phyloP scores from a whole-genome alignment of 2,888 invertebrate species.

The Sarcophaga subvicina region DNA sequence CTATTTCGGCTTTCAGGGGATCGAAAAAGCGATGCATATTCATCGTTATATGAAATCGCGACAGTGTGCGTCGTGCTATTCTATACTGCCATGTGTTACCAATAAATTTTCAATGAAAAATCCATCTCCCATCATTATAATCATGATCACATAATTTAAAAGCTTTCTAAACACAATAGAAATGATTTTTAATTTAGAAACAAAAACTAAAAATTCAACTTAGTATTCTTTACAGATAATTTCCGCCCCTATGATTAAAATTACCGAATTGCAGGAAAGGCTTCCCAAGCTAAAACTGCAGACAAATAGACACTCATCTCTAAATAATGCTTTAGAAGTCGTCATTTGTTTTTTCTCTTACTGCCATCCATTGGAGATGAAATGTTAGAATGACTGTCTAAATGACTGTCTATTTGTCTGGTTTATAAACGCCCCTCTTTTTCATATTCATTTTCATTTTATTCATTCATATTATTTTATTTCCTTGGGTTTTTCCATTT shows the following conservation, averaged over 20 bases:
- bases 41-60: no score
- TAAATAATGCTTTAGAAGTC: constrained; percentile 49
- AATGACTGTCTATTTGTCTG: constrained; percentile 66
- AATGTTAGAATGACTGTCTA: constrained; percentile 61
- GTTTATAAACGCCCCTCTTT: constrained; percentile 50
- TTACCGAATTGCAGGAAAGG: background rate
- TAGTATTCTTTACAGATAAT: constrained; percentile 50
- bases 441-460: constrained; percentile 19
- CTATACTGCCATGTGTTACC: no score
- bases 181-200: background rate
- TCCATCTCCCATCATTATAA: no score
- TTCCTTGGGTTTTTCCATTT: constrained; percentile 7
- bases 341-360: constrained; percentile 14
- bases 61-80: no score
- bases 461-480: constrained; percentile 11
- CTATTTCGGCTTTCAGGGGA: no score
- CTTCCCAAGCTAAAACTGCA: constrained; percentile 7
- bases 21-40: no score
- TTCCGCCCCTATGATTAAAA: constrained; percentile 62
- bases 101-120: no score
- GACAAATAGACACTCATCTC: constrained; percentile 42
- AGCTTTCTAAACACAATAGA: no score
- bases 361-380: constrained; percentile 46
- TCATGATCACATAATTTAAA: no score
- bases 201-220: background rate